A percentile compares a stretch with the other conserved stretches of the same genome.
Evolutionary conservation across 2,797 vertebrate species (phyloP).

Genomic region (Rhadinocentrus ornatus): DNA sequence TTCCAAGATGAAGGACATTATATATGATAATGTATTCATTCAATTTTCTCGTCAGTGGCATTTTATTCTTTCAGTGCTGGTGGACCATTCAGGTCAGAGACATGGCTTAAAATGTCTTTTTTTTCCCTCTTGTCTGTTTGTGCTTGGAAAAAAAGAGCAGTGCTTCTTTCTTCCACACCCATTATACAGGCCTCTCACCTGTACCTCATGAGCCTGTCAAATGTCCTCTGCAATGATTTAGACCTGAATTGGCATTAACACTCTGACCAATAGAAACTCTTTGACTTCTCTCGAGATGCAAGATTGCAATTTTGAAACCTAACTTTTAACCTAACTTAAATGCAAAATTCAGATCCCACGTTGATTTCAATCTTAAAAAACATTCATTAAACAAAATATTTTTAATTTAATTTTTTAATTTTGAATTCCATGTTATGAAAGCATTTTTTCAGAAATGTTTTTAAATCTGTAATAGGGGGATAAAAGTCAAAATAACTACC

Average conservation of each 20-base stretch:
- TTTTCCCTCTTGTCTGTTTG: neutral
- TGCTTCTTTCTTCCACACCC: neutral
- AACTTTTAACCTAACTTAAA: neutral
- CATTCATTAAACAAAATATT: neutral
- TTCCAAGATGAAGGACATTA: neutral
- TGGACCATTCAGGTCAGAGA: neutral
- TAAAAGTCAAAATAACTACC: conserved; percentile 30
- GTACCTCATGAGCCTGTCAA: neutral
- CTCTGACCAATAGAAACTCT: neutral
- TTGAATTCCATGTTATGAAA: conserved; percentile 24
- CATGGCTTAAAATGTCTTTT: neutral
- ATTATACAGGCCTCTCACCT: neutral
- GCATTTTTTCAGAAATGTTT: conserved; percentile 2
- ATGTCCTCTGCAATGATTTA: neutral
- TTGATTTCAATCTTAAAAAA: neutral
- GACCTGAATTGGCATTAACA: neutral
- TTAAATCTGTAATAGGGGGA: neutral
- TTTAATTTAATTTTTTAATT: too few relatives aligned
- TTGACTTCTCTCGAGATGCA: too few relatives aligned
- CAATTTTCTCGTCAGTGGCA: neutral
- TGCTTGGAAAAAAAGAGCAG: neutral
- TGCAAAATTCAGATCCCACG: neutral
- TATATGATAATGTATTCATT: neutral
- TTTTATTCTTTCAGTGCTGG: neutral
- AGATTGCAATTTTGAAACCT: too few relatives aligned